Evolutionary conservation across 2,797 vertebrate species (phyloP).

Genomic region (Alosa sapidissima): DNA sequence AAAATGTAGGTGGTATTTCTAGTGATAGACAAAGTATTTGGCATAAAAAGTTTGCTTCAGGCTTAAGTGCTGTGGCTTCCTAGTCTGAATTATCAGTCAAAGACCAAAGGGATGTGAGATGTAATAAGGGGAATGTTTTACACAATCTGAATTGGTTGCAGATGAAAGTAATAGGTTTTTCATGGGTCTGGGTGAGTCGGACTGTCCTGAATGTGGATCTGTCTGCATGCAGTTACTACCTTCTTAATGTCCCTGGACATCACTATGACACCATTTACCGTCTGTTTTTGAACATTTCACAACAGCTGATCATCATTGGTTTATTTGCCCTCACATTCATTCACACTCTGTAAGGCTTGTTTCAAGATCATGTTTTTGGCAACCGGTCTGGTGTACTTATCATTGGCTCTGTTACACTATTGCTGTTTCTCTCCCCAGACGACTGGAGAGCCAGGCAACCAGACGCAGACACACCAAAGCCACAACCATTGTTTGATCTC

Average conservation of each 20-base stretch:
- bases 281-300: not conserved
- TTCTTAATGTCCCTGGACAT: not conserved
- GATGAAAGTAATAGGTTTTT: conserved; percentile 11
- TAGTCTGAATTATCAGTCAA: not conserved
- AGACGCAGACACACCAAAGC: not conserved
- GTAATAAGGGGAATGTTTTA: not conserved
- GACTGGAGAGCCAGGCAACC: not conserved
- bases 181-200: not conserved
- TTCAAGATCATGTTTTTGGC: not conserved
- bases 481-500: not conserved
- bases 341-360: not conserved
- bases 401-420: not conserved
- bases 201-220: not conserved
- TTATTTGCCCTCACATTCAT: not conserved
- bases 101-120: not conserved
- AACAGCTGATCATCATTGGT: not conserved
- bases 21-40: not conserved
- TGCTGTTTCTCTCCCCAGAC: not conserved
- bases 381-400: not conserved
- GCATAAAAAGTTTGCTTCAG: not conserved
- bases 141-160: not conserved
- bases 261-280: not conserved
- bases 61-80: conserved; percentile 3
- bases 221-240: not conserved
- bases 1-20: not conserved